Evolutionary conservation across 2,888 invertebrate species (phyloP), one percentile per base, ranked within the genome.

Genomic region (Pterostichus niger): DNA sequence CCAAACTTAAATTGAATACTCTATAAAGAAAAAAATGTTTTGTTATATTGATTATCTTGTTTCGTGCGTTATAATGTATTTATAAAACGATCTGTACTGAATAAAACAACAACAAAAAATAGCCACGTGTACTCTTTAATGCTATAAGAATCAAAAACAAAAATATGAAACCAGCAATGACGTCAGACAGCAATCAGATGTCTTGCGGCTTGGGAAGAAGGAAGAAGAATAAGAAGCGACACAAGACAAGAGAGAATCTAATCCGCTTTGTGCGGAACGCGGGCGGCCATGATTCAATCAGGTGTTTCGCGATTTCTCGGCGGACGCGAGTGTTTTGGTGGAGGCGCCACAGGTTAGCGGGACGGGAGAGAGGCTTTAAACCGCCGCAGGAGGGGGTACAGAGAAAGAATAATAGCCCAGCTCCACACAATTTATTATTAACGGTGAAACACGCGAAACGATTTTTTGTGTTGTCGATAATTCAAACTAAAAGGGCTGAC

Each of bases 201-300:
- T 64, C 64, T 35, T 35, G 35, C 7, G 31, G n/a, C n/a, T 31
- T 17, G 64, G 13, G n/a, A 64, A 64, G 59, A 61, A 61, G 33
- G n/a, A 64, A 64, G 59, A 61, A 61, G 59, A 49, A 49, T 49
- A n/a, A 11, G 49, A 49, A 49, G 13, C 49, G 49, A 49, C 49
- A 10, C 33, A 6, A 61, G 35, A 64, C 64, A 64, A 64, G 64
- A 64, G 64, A 64, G 64, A 64, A 64, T 64, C 64, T 64, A 64
- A 64, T 64, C 64, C 64, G 64, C 64, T 64, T 64, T 64, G 64
- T 35, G 35, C 11, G 35, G 64, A 33, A 35, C 64, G 64, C 31
- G 33, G 64, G 78, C 78, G 78, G 35, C 35, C 78, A 79, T 79
- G 78, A 79, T 79, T 79, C 78, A 79, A 79, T 79, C 78, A 79